Evolutionary conservation across 2,113 vertebrate genomes (phyloP), one percentile per base, ranked within the genome.

Genomic region (Nyctereutes procyonoides): DNA sequence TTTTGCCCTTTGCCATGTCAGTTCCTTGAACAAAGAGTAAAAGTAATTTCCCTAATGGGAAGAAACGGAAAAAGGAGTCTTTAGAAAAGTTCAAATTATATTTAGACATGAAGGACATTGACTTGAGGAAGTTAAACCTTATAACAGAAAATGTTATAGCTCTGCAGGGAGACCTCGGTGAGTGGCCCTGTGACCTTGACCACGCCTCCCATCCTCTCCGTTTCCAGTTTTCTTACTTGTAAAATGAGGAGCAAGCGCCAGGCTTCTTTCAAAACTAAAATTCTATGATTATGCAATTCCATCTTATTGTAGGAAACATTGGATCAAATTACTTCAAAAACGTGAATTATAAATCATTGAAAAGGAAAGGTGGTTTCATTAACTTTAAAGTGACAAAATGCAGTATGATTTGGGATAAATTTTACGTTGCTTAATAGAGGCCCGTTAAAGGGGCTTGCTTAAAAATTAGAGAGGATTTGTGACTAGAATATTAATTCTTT

Each of bases 21-120:
- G 38, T 81, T 97, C 67, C 89, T 93, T 97, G 95, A 95, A 94
- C 84, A 93, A 97, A 88, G 92, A 97, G 55, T 90, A 97, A 88
- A 97, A 96, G 53, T 96, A 94, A 98, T 97, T 97, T 93, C 93
- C 92, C 88, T 96, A 97, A 95, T n/a, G 26, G 67, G 80, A 91
- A 76, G 67, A 95, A 74, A 94, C 3, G 16, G 38, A 1, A 43
- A 89, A 89, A 98, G 79, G 13, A 90, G n/a, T 32, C 65, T 91
- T 96, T 87, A 96, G 43, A 96, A 96, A 90, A 88, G 69, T 38
- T 88, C 11, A 69, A 38, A 56, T 98, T 89, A 58, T 84, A 65
- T 55, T 74, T 95, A 77, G 60, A 82, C 81, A n/a, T 12, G 82
- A 90, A 97, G 83, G 84, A 17, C 3, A 80, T 96, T 98, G 93